Base-by-base conservation (phyloP, 2,888 invertebrate genomes). In the Silvanus unidentatus region DNA sequence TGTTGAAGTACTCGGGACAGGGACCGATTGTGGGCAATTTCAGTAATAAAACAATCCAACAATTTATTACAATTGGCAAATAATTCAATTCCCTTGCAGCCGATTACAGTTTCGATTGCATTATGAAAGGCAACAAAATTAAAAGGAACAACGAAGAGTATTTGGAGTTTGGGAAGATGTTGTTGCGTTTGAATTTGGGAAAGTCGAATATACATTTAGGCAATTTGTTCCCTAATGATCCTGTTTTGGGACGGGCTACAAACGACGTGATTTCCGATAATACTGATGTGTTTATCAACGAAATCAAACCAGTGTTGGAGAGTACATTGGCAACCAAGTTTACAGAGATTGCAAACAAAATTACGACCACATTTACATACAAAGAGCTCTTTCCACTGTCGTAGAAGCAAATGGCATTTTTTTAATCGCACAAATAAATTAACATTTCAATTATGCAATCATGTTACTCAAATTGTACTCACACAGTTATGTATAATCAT, bases 261-360 rank as follows among this genome's bases (percentile, higher is more conserved):
- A 83, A 83, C 70, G 74, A 81, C 49, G 77, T 84, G 39, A 74
- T 86, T 47, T 82, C 81, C 57, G 79, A 82, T 34, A 85, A 85
- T 65, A 79, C 80, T 16, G 78, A 78, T 48, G 69, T 83, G 1
- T 80, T 86, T 58, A 60, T 85, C n/a, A 76, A 79, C 49, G 83
- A 85, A 69, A 77, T 86, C 53, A 77, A 75, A 50, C 85, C 85
- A 5, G 79, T 78, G 14, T 62, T 85, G 59, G 84, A 85, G 59
- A 69, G 74, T 35, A 75, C 81, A 11, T 73, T 84, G 35, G 76
- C 79, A 1, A 78, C 81, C 38, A 77, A 82, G 45, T 82, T 86
- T 57, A 82, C 83, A 1, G 78, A 79, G 50, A 81, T 84, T 61
- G 81, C 85, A 0, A 85, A 85, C 59, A 81, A 78, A 65, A 82